phyloP scores from a whole-genome alignment of 2,797 vertebrate species.

The Fratercula arctica region DNA sequence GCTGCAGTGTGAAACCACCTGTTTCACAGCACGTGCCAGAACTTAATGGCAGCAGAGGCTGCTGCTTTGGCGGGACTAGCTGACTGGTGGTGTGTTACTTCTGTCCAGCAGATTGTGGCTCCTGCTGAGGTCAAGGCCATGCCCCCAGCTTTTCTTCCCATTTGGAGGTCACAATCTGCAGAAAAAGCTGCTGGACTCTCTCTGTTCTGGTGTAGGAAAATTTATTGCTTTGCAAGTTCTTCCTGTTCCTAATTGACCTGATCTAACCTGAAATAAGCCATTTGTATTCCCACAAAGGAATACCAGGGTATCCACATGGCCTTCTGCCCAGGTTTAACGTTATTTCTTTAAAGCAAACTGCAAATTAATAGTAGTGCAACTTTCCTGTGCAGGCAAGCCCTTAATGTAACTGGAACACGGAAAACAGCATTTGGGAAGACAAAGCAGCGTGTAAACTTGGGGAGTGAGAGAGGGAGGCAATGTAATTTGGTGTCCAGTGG shows the following conservation, averaged over 20 bases:
- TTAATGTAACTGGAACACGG: conserved; percentile 48
- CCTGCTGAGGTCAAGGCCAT: not conserved
- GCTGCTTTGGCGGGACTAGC: not conserved
- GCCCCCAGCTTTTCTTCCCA: not conserved
- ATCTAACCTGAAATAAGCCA: conserved; percentile 46
- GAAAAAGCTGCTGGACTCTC: not conserved
- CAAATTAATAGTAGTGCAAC: conserved; percentile 37
- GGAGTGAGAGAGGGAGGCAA: not conserved
- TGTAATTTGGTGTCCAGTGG: not conserved
- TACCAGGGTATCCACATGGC: conserved; percentile 40
- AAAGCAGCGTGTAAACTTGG: not conserved
- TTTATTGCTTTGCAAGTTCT: conserved; percentile 39
- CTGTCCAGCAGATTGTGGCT: not conserved
- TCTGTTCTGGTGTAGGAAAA: not conserved
- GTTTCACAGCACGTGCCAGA: not conserved
- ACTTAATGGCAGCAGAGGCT: not conserved
- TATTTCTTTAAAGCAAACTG: conserved; percentile 50
- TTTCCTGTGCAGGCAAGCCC: conserved; percentile 65
- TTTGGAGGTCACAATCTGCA: not conserved
- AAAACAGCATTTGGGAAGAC: conserved; percentile 26
- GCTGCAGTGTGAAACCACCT: not conserved
- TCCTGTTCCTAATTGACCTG: conserved; percentile 41
- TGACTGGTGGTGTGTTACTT: not conserved
- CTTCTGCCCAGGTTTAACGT: conserved; percentile 48
- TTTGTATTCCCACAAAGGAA: conserved; percentile 31